These are phyloP conservation scores for Octodonta nipae DNA, from an alignment of 2,888 invertebrate species.

Conservation along the genomic window DNA sequence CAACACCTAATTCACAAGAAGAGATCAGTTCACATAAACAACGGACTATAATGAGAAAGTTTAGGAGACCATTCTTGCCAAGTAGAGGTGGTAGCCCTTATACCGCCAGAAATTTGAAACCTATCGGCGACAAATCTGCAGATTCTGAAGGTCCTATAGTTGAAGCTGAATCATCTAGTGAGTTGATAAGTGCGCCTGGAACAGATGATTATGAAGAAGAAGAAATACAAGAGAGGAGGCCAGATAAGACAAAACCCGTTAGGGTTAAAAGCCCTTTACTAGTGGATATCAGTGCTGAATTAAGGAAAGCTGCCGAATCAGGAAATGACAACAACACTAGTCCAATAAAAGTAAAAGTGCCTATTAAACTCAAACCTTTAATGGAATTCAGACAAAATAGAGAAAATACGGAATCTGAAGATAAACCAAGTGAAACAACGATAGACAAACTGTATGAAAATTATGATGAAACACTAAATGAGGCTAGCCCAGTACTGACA, in stretches of 20 bases:
- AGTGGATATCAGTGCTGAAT: too few species aligned
- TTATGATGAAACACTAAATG: constrained; percentile 68
- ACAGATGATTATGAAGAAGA: constrained; percentile 6
- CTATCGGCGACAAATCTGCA: constrained; percentile 42
- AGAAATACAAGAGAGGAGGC: constrained; percentile 9
- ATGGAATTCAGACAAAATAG: too few species aligned
- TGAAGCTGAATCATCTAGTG: too few species aligned
- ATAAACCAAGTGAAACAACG: constrained; percentile 33
- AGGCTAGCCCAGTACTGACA: constrained; percentile 62
- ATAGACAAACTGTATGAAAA: constrained; percentile 44
- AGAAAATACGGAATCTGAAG: too few species aligned
- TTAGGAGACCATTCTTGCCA: constrained; percentile 68
- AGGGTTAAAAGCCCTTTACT: too few species aligned
- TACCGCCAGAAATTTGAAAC: constrained; percentile 57
- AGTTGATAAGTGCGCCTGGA: neutral
- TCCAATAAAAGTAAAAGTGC: constrained; percentile 2
- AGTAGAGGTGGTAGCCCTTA: constrained; percentile 70
- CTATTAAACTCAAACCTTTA: neutral
- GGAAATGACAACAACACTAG: constrained; percentile 18
- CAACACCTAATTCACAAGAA: neutral
- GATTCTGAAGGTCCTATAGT: constrained; percentile 2
- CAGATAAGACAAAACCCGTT: too few species aligned
- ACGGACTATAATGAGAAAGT: constrained; percentile 51
- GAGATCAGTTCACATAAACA: constrained; percentile 1
- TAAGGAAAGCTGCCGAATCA: constrained; percentile 12